Evolutionary conservation across 30 jellyfish, hydroid and myxozoan genomes (phyloP).

Genomic region (Hydra vulgaris): DNA sequence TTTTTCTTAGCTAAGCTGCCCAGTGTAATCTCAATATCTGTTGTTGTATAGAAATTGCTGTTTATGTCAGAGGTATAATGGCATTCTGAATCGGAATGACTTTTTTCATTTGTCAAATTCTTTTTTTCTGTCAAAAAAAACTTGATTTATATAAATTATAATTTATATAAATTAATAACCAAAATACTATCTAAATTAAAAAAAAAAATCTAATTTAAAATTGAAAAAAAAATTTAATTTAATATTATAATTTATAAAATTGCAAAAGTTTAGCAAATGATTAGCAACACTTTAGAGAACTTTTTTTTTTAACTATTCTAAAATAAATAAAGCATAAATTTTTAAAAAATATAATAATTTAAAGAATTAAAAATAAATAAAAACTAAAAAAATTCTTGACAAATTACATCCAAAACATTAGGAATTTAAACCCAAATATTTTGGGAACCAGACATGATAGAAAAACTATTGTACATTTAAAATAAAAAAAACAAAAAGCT

Average conservation of each 20-base stretch:
- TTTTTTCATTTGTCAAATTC: neutral
- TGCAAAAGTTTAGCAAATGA: too few relatives aligned
- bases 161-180: neutral
- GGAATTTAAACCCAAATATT: too few relatives aligned
- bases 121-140: neutral
- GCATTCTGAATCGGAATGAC: constrained; percentile 20
- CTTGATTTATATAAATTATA: neutral
- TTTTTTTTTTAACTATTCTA: too few relatives aligned
- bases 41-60: constrained; percentile 16
- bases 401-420: too few relatives aligned
- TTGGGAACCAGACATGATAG: too few relatives aligned
- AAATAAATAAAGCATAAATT: too few relatives aligned
- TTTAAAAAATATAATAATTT: too few relatives aligned
- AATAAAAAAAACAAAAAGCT: too few relatives aligned
- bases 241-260: neutral
- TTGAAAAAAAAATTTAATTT: neutral
- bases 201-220: neutral
- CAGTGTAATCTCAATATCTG: constrained; percentile 13
- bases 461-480: too few relatives aligned
- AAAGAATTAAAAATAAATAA: too few relatives aligned
- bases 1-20: neutral
- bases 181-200: neutral
- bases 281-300: too few relatives aligned
- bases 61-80: constrained; percentile 8
- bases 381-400: too few relatives aligned